Conservation (phyloP, 2,797 vertebrate genomes). For the Decapterus maruadsi region DNA sequence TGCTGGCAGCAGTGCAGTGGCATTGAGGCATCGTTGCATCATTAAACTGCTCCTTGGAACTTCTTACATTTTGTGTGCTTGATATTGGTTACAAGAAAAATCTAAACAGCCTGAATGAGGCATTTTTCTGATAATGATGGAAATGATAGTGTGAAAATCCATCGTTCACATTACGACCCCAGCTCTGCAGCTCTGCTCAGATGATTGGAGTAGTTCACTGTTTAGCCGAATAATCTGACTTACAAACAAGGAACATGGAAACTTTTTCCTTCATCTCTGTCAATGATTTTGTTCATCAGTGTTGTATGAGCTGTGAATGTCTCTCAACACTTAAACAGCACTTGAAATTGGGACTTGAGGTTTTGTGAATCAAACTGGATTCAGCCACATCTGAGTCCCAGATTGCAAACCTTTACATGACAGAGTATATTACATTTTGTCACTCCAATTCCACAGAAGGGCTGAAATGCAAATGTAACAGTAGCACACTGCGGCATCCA, state of each 20-base stretch:
- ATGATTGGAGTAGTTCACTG: not conserved
- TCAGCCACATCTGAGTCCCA: not conserved
- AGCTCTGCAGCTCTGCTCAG: no score
- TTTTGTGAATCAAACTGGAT: conserved; percentile 9
- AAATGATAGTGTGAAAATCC: no score
- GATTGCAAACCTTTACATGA: not conserved
- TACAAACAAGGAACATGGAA: not conserved
- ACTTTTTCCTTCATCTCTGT: not conserved
- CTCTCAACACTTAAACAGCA: not conserved
- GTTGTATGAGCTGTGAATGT: conserved; percentile 1
- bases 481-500: not conserved
- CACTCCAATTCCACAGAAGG: not conserved
- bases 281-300: not conserved
- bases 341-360: not conserved
- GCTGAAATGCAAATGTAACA: not conserved
- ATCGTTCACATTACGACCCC: no score
- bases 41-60: no score
- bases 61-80: no score
- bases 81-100: no score
- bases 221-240: not conserved
- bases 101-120: no score
- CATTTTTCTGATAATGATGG: no score
- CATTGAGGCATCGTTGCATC: no score
- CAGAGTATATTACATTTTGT: not conserved
- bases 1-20: no score